Evolutionary conservation across 1,140 invertebrate genomes (phyloP).

Genomic region (Rhizoglyphus robini): DNA sequence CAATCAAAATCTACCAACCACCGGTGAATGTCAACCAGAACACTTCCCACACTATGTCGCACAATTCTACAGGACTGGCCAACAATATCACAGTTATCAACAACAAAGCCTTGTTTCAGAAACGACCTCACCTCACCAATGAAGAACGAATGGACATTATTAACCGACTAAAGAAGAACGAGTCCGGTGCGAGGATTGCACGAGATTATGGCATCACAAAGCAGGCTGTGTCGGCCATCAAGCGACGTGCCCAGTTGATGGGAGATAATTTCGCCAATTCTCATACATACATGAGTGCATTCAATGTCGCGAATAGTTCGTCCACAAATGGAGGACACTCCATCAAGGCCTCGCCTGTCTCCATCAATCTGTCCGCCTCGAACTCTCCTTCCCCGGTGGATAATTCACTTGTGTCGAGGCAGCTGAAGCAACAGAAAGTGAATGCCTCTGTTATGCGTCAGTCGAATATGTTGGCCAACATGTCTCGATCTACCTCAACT

Average conservation of each 20-base stretch:
- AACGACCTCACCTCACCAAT: background rate
- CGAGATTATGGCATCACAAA: conserved; percentile 13
- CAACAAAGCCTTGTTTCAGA: background rate
- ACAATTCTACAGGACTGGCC: background rate
- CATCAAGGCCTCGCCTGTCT: background rate
- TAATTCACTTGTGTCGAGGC: conserved; percentile 9
- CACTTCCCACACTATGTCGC: background rate
- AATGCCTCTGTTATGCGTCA: background rate
- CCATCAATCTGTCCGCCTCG: background rate
- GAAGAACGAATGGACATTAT: conserved; percentile 14
- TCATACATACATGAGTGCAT: background rate
- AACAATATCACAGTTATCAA: background rate
- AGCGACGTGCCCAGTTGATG: conserved; percentile 15
- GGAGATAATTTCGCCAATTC: conserved; percentile 1
- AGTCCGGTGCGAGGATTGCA: conserved; percentile 11
- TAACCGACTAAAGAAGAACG: conserved; percentile 4
- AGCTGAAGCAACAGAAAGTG: conserved; percentile 1
- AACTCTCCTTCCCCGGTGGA: background rate
- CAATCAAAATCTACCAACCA: background rate
- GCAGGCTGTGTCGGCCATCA: conserved; percentile 11
- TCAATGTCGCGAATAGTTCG: background rate
- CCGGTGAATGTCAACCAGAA: background rate
- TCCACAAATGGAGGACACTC: background rate
- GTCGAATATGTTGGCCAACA: background rate
- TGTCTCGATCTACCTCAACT: background rate